Evolutionary conservation across 2,797 vertebrate species (phyloP), one percentile per base, ranked within the genome.

Genomic region (Smutsia temminckii): DNA sequence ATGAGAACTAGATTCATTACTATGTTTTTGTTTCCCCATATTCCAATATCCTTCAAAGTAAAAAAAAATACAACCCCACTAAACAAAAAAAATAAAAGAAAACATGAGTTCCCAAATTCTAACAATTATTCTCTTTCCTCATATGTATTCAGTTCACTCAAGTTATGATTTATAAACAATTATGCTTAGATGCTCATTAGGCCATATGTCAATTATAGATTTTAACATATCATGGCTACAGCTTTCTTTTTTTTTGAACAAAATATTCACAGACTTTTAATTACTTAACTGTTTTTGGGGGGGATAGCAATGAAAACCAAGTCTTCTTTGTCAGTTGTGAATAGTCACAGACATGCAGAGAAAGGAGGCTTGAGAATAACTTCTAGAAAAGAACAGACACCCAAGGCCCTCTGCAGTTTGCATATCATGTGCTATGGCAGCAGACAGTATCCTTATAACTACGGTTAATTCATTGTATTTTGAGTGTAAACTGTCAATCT

Each of bases 81-180:
- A 90, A 85, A 81, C 20, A 95, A 81, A 87, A 55, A 75, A 53
- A 18, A 29, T 42, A 85, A 53, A 11, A 77, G 18, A 89, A 89
- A 49, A 42, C 17, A 42, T 6, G 61, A 23, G 8, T 57, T 79
- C 11, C 55, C 34, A 46, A 85, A 89, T 79, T 83, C 11, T 68
- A 72, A 51, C 8, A 79, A 8, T 3, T 42, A 6, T 77, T 72
- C 18, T 32, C 34, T 85, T 53, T 87, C 14, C 10, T 89, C 18
- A 46, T 2, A 55, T 17, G 49, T 51, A 17, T 8, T 57, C 32
- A 68, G 17, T 66, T 84, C 8, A 49, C 2, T 95, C 11, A 25
- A 25, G 4, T n/a, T 83, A 49, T 59, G 27, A 27, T 75, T 75
- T 85, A 77, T 69, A 57, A 61, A 63, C 14, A 88, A 25, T 68